Evolutionary conservation across 2,797 vertebrate genomes (phyloP).

Genomic region (Simalia tracyae): DNA sequence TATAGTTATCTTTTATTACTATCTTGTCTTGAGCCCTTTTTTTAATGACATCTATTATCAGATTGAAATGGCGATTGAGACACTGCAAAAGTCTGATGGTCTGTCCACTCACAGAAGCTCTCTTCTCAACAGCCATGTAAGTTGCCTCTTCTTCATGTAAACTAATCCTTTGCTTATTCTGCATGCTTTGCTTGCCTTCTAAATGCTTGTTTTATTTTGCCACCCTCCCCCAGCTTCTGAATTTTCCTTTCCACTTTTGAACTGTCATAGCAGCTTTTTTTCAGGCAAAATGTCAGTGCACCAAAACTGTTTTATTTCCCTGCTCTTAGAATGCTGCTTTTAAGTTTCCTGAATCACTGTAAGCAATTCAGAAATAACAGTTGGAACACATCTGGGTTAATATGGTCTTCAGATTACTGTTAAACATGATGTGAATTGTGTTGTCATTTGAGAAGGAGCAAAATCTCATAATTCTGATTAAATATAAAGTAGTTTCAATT

Average conservation of each 20-base stretch:
- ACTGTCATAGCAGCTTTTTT: constrained; percentile 61
- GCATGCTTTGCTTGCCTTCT: constrained; percentile 78
- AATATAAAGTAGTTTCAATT: background rate
- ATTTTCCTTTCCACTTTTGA: constrained; percentile 68
- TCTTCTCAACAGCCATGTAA: constrained; percentile 88
- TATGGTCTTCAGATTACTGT: constrained; percentile 31
- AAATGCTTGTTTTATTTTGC: constrained; percentile 74
- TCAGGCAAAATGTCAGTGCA: constrained; percentile 61
- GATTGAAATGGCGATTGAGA: constrained; percentile 88
- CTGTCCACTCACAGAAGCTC: constrained; percentile 85
- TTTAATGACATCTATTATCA: constrained; percentile 87
- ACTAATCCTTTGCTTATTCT: constrained; percentile 76
- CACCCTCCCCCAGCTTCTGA: constrained; percentile 63
- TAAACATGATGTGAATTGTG: background rate
- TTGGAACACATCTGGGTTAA: constrained; percentile 47
- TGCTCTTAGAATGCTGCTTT: constrained; percentile 40
- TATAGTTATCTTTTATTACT: constrained; percentile 80
- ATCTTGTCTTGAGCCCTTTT: constrained; percentile 83
- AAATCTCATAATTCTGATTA: background rate
- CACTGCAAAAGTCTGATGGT: constrained; percentile 86
- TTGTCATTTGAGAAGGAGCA: background rate
- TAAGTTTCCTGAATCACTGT: constrained; percentile 40
- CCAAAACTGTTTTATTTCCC: constrained; percentile 44
- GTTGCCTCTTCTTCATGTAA: constrained; percentile 80
- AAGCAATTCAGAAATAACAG: constrained; percentile 45